These are phyloP conservation scores for Charaxes varanes DNA, from an alignment of 1,140 invertebrate genomes.

Conservation along the genomic window DNA sequence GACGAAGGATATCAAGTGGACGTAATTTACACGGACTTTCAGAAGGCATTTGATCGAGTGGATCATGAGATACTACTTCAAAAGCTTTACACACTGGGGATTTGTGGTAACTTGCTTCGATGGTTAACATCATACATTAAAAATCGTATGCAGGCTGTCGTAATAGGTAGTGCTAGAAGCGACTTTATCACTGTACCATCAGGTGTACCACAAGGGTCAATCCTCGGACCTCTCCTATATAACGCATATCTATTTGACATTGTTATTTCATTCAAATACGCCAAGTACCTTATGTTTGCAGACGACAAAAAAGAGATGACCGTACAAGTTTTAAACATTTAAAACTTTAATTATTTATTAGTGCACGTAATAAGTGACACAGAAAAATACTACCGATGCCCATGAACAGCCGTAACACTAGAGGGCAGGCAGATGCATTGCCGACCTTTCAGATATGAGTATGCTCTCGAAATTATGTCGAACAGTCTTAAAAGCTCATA, in stretches of 20 bases:
- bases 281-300: conserved; percentile 5
- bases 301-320: conserved; percentile 14
- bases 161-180: conserved; percentile 10
- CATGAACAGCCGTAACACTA: too few relatives aligned
- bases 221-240: conserved; percentile 13
- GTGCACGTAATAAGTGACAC: too few relatives aligned
- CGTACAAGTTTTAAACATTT: too few relatives aligned
- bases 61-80: conserved; percentile 16
- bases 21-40: conserved; percentile 21
- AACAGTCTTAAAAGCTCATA: too few relatives aligned
- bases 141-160: conserved; percentile 15
- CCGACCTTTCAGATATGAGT: too few relatives aligned
- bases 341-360: too few relatives aligned
- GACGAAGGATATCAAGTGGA: too few relatives aligned
- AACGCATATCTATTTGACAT: conserved; percentile 11
- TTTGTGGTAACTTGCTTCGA: conserved; percentile 12
- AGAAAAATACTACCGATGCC: background rate
- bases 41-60: conserved; percentile 21
- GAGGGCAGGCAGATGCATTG: too few relatives aligned
- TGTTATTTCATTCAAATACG: conserved; percentile 1
- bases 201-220: conserved; percentile 17
- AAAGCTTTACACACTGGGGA: conserved; percentile 12
- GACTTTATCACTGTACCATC: conserved; percentile 9
- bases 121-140: conserved; percentile 17
- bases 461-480: too few relatives aligned